Base-by-base conservation (phyloP, 1,140 invertebrate species). In the Helicoverpa armigera region DNA sequence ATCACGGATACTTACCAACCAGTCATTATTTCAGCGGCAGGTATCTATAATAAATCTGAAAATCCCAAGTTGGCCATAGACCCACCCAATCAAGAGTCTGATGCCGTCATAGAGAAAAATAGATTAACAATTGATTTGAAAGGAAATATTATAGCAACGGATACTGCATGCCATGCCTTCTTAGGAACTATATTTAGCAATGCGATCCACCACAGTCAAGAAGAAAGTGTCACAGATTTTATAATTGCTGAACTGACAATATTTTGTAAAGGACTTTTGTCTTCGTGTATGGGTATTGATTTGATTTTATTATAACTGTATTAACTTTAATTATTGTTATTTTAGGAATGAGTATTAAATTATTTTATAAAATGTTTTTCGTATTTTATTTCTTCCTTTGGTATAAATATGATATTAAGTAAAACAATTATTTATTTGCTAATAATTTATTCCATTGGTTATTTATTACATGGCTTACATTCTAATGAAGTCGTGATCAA, bases 181-280 rank as follows among this genome's bases (percentile, higher is more conserved):
- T 86, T 94, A 61, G 93, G 92, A 48, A 89, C 88, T 51, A 82
- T 94, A 50, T 92, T 91, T 76, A 92, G 83, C 80, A 89, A 91
- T 81, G 85, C 79, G 53, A 79, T 87, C 48, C 90, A 92, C 82
- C 78, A 88, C 35, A 81, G 67, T 50, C 63, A 85, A 79, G 87
- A 87, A 72, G 86, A 91, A 82, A 87, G 85, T 11, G 14, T 93
- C 7, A 87, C 88, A 51, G 88, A 92, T 82, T 91, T 94, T 85
- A 90, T 94, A 79, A 88, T 91, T 78, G 70, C 82, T 23, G 91
- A 94, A 86, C 69, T 94, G 23, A 90, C 91, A 54, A 48, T 88
- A 65, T 94, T 94, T 92, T 94, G 93, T 89, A 93, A 92, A 70
- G 93, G 91, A 76, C 80, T 85, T 78, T 87, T 92, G 74, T 90